phyloP scores from a whole-genome alignment of 2,797 vertebrate species.

The Onychomys torridus region DNA sequence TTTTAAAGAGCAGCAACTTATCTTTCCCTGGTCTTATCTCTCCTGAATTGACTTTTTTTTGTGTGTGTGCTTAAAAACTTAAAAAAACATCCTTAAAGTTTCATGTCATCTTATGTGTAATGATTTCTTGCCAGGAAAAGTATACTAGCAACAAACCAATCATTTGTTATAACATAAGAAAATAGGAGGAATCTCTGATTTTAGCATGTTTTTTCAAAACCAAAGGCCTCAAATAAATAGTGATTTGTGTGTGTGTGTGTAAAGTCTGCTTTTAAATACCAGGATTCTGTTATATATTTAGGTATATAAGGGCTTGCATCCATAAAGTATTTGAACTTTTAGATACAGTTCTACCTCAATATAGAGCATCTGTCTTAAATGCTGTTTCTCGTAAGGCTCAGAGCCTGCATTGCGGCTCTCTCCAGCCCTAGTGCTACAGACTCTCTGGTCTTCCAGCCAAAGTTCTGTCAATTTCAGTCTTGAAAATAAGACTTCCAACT shows the following conservation, averaged over 20 bases:
- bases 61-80: no score
- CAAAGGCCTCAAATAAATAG: neutral
- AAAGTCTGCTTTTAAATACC: neutral
- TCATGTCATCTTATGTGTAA: neutral
- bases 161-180: neutral
- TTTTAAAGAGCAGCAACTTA: neutral
- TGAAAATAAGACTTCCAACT: neutral
- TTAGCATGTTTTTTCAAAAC: conserved; percentile 20
- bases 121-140: neutral
- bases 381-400: neutral
- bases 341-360: neutral
- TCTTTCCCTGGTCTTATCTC: neutral
- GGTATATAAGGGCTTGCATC: neutral
- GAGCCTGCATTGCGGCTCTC: neutral
- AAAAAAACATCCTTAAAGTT: neutral
- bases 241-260: neutral
- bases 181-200: neutral
- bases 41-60: conserved; percentile 1
- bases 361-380: neutral
- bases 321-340: neutral
- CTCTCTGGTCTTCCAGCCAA: neutral
- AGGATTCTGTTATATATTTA: neutral
- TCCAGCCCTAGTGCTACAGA: neutral
- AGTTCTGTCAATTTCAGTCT: neutral
- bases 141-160: neutral